These are phyloP conservation scores for Aromia moschata DNA, from an alignment of 2,888 invertebrate genomes.

Conservation along the genomic window DNA sequence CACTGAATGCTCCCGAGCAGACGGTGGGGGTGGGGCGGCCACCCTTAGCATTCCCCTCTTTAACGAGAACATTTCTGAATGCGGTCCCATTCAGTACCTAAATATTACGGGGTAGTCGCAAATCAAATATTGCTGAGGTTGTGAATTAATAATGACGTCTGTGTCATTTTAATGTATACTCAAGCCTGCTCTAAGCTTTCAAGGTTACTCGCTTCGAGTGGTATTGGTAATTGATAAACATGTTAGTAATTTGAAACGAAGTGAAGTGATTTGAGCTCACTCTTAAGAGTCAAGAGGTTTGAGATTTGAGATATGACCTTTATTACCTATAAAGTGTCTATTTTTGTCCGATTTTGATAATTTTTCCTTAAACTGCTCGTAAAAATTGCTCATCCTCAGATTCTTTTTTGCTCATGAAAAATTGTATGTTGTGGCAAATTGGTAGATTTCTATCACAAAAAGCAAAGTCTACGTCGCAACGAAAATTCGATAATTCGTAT, in stretches of 20 bases:
- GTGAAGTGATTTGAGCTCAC: background rate
- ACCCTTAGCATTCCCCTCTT: conserved; percentile 22
- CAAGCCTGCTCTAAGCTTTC: background rate
- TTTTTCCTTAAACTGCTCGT: no score
- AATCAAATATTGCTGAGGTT: background rate
- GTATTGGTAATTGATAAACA: background rate
- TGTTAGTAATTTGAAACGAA: background rate
- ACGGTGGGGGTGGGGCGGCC: conserved; percentile 20
- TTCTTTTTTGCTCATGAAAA: no score
- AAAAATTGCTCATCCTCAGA: no score
- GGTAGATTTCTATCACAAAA: no score
- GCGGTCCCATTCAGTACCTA: conserved; percentile 19
- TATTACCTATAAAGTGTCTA: no score
- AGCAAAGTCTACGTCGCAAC: no score
- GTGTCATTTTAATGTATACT: background rate
- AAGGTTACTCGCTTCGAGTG: background rate
- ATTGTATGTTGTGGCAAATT: no score
- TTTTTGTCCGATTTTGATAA: no score
- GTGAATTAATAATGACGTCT: conserved; percentile 3
- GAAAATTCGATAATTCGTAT: no score
- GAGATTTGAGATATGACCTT: no score
- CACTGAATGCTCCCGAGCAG: conserved; percentile 18
- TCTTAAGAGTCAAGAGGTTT: no score
- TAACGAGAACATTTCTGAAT: conserved; percentile 11
- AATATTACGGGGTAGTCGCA: conserved; percentile 2